Conservation (phyloP, 2,797 vertebrate genomes). For the Betta splendens region DNA sequence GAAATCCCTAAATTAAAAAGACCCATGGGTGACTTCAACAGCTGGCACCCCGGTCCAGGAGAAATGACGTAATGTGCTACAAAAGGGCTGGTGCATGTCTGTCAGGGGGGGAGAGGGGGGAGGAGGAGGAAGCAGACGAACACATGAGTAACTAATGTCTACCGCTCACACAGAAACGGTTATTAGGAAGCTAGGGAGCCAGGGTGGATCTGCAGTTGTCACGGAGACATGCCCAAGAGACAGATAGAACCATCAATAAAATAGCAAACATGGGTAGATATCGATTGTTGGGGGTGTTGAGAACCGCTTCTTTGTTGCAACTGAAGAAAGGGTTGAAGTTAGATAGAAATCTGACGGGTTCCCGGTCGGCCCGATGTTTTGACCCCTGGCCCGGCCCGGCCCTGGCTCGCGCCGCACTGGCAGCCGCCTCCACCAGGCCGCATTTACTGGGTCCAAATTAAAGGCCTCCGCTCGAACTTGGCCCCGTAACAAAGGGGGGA, state of each 20-base stretch:
- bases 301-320: not conserved
- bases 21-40: conserved; percentile 81
- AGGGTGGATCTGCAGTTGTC: not conserved
- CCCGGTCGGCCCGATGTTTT: not conserved
- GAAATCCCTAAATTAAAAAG: conserved; percentile 82
- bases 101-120: conserved; percentile 51
- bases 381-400: too few relatives aligned
- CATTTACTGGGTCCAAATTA: conserved; percentile 77
- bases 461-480: conserved; percentile 67
- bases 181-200: not conserved
- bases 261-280: too few relatives aligned
- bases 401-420: conserved; percentile 42
- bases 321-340: conserved; percentile 3
- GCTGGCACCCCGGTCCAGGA: conserved; percentile 65
- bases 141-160: not conserved
- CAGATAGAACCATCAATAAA: too few relatives aligned
- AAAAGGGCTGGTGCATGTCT: conserved; percentile 74
- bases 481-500: conserved; percentile 61
- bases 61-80: conserved; percentile 70
- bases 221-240: not conserved
- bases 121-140: conserved; percentile 22
- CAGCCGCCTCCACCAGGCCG: conserved; percentile 70
- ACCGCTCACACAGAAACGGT: not conserved
- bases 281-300: too few relatives aligned
- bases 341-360: conserved; percentile 3